phyloP scores from a whole-genome alignment of 1,140 invertebrate genomes.

The Caenorhabditis inopinata region DNA sequence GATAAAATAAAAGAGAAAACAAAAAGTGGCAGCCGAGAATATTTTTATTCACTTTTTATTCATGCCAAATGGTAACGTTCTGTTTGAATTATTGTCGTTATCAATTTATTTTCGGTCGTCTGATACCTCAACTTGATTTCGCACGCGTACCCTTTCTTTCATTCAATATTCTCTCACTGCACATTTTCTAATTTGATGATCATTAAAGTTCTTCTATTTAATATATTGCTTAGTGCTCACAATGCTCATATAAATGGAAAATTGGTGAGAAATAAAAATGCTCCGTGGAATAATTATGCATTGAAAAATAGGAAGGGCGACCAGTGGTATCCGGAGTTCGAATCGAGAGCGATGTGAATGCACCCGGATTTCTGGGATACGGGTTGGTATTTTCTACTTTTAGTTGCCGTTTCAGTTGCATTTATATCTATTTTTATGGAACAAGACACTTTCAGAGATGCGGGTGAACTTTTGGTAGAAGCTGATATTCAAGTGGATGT shows the following conservation, averaged over 20 bases:
- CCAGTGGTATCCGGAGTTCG: not conserved
- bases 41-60: too few relatives aligned
- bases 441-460: not conserved
- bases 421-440: too few relatives aligned
- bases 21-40: too few relatives aligned
- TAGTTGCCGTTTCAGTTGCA: too few relatives aligned
- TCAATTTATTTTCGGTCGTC: not conserved
- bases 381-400: too few relatives aligned
- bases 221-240: not conserved
- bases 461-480: not conserved
- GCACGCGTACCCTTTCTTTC: not conserved
- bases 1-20: too few relatives aligned
- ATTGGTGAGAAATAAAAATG: not conserved
- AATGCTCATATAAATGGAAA: not conserved
- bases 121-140: not conserved
- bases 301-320: not conserved
- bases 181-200: not conserved
- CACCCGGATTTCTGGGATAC: not conserved
- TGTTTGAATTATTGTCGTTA: not conserved
- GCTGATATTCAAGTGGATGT: not conserved
- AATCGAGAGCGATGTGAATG: not conserved
- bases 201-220: not conserved
- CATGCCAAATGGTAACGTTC: not conserved
- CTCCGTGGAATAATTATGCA: not conserved
- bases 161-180: not conserved